These are phyloP conservation scores for Cryptus armator DNA, from an alignment of 2,888 invertebrate genomes.

Conservation along the genomic window DNA sequence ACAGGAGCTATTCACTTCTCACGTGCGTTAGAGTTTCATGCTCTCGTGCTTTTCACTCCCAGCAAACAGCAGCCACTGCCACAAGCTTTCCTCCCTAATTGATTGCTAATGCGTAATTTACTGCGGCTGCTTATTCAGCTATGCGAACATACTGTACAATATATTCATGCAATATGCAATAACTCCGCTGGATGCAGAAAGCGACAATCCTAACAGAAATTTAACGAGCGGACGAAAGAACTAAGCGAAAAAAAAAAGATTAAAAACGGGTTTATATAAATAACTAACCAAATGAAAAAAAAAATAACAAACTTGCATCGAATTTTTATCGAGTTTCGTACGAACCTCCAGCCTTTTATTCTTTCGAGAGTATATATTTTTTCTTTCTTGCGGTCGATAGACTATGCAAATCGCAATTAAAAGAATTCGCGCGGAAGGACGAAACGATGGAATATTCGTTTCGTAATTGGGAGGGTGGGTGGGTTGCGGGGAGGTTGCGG, in stretches of 20 bases:
- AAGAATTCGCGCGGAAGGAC: constrained; percentile 47
- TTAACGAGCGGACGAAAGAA: background rate
- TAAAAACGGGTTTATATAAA: background rate
- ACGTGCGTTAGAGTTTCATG: constrained; percentile 22
- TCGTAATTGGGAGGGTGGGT: constrained; percentile 61
- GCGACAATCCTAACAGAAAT: constrained; percentile 5
- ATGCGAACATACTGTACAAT: constrained; percentile 22
- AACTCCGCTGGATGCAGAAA: background rate
- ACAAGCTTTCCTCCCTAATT: constrained; percentile 69
- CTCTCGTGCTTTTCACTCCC: constrained; percentile 54
- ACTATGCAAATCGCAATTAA: constrained; percentile 66
- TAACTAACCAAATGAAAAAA: background rate
- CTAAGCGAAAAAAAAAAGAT: background rate
- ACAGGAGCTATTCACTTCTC: constrained; percentile 44
- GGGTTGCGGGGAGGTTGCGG: background rate
- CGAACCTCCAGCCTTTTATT: constrained; percentile 20
- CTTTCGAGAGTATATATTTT: constrained; percentile 32
- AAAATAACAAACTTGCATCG: background rate
- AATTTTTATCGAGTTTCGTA: constrained; percentile 10
- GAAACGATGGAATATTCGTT: constrained; percentile 56
- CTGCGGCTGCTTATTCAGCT: constrained; percentile 21
- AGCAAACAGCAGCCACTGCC: constrained; percentile 24
- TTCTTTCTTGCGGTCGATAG: constrained; percentile 43
- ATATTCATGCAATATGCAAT: constrained; percentile 16
- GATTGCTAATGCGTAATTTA: constrained; percentile 70